Conservation (phyloP, 2,113 vertebrate genomes). For the Elachura formosa region DNA sequence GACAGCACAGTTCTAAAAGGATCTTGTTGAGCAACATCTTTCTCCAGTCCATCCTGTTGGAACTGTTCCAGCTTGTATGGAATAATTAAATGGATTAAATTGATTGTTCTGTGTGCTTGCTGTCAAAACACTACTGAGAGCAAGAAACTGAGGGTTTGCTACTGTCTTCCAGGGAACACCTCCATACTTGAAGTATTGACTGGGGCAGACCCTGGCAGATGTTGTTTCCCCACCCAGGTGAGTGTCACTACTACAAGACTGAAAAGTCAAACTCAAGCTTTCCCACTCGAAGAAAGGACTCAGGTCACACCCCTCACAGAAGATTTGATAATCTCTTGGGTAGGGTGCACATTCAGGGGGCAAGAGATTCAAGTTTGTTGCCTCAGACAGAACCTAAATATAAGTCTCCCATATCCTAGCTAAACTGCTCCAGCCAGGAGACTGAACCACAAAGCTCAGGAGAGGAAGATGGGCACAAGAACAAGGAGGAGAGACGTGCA, state of each 20-base stretch:
- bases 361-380: slow-evolving; percentile 13
- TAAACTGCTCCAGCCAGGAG: not conserved
- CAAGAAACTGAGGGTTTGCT: not conserved
- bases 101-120: not conserved
- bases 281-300: not conserved
- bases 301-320: not conserved
- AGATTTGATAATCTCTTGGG: not conserved
- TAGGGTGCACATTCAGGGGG: not conserved
- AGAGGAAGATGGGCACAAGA: not conserved
- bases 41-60: not conserved
- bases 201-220: not conserved
- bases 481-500: not conserved
- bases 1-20: not conserved
- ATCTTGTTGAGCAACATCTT: not conserved
- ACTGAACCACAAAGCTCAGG: not conserved
- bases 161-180: not conserved
- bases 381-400: not conserved
- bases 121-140: not conserved
- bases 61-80: not conserved
- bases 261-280: not conserved
- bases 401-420: not conserved
- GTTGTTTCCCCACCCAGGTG: not conserved
- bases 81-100: not conserved
- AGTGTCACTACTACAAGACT: not conserved
- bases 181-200: not conserved